phyloP scores from a whole-genome alignment of 1,140 invertebrate species.

The Drosophila mojavensis region DNA sequence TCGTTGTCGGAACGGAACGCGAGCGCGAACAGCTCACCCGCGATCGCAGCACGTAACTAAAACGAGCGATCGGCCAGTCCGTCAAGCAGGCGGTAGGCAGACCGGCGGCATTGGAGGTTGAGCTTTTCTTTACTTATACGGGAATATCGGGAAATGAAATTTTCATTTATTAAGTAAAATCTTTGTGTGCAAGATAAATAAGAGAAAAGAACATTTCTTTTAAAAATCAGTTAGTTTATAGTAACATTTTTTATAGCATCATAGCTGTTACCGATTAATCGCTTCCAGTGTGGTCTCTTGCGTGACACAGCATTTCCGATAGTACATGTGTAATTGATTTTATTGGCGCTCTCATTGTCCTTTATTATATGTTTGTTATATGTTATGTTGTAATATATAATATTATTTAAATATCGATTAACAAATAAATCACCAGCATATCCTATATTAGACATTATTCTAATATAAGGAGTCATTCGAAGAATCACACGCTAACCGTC shows the following conservation, averaged over 20 bases:
- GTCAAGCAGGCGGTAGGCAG: background rate
- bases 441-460: too few species aligned
- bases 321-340: too few species aligned
- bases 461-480: too few species aligned
- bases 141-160: slow-evolving; percentile 19
- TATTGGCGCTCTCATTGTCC: too few species aligned
- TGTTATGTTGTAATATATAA: too few species aligned
- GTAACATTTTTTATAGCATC: background rate
- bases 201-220: background rate
- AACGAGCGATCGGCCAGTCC: slow-evolving; percentile 2
- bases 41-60: slow-evolving; percentile 43
- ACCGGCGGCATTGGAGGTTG: slow-evolving; percentile 4
- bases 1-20: slow-evolving; percentile 1
- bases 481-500: background rate
- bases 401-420: too few species aligned
- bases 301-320: too few species aligned
- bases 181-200: background rate
- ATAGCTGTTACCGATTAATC: background rate
- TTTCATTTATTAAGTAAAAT: background rate
- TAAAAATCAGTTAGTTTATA: background rate
- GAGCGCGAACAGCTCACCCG: slow-evolving; percentile 31
- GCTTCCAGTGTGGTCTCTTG: background rate
- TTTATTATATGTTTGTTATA: too few species aligned
- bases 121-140: slow-evolving; percentile 27
- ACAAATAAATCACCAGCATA: too few species aligned